Conservation (phyloP, 2,888 invertebrate species). For the Merodon equestris region DNA sequence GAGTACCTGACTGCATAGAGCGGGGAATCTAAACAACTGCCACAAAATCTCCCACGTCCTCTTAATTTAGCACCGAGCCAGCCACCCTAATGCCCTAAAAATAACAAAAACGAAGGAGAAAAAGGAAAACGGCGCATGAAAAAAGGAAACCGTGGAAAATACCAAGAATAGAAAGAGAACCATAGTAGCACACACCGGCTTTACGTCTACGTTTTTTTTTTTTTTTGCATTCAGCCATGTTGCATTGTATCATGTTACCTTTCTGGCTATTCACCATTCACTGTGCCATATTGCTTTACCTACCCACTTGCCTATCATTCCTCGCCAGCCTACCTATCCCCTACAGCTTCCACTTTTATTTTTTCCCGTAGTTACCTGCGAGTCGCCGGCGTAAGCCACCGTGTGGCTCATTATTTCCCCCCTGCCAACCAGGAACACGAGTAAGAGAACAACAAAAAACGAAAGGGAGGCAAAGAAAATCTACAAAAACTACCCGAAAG, state of each 20-base stretch:
- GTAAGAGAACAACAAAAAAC: too few relatives aligned
- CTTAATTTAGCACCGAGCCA: slow-evolving; percentile 56
- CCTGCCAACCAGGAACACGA: neutral
- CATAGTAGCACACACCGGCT: neutral
- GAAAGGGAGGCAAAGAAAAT: neutral
- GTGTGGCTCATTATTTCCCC: slow-evolving; percentile 27
- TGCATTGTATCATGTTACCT: slow-evolving; percentile 19
- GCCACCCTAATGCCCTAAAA: slow-evolving; percentile 62
- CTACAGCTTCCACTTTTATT: slow-evolving; percentile 41
- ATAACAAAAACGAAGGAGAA: slow-evolving; percentile 20
- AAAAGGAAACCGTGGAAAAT: slow-evolving; percentile 24
- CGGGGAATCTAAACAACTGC: slow-evolving; percentile 35
- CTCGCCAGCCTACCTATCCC: too few relatives aligned
- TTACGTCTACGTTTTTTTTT: neutral
- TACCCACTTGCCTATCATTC: neutral
- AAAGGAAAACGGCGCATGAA: too few relatives aligned
- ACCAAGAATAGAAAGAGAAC: slow-evolving; percentile 8
- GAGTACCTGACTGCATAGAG: slow-evolving; percentile 32
- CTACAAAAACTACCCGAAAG: slow-evolving; percentile 6
- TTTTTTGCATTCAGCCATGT: slow-evolving; percentile 5
- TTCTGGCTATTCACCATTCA: slow-evolving; percentile 10
- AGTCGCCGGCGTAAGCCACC: slow-evolving; percentile 9
- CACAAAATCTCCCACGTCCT: slow-evolving; percentile 46
- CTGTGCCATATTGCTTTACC: neutral
- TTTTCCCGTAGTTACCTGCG: slow-evolving; percentile 21